Evolutionary conservation across 2,797 vertebrate species (phyloP).

Genomic region (Tarsius wallacei): DNA sequence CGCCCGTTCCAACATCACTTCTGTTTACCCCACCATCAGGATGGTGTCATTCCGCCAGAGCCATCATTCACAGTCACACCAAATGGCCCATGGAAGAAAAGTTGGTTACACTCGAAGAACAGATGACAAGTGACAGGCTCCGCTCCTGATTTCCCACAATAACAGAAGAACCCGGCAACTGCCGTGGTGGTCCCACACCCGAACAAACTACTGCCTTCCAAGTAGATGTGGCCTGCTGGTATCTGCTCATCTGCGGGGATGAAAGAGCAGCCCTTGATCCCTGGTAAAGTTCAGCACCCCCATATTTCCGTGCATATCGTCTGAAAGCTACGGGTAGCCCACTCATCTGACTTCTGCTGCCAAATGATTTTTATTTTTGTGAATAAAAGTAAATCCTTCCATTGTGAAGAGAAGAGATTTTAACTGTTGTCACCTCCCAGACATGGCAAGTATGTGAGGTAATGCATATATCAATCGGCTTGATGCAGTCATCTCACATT

Average conservation of each 20-base stretch:
- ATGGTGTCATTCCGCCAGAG: conserved; percentile 80
- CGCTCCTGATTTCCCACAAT: conserved; percentile 88
- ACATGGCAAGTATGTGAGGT: neutral
- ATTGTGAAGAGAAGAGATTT: neutral
- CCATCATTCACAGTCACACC: conserved; percentile 82
- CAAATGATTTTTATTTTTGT: neutral
- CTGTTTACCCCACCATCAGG: conserved; percentile 82
- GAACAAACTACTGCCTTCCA: neutral
- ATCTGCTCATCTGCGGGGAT: neutral
- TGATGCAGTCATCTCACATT: neutral
- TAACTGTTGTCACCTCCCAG: neutral
- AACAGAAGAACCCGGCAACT: conserved; percentile 88
- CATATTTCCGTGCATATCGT: neutral
- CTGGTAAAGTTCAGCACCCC: neutral
- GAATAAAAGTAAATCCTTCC: neutral
- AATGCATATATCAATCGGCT: neutral
- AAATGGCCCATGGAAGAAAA: conserved; percentile 86
- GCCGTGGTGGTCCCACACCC: conserved; percentile 79
- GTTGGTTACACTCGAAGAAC: conserved; percentile 87
- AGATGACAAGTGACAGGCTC: conserved; percentile 91
- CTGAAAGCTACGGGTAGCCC: fast-evolving
- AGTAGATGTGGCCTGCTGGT: neutral
- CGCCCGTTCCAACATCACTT: conserved; percentile 68
- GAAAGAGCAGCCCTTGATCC: neutral
- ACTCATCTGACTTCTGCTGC: neutral